Conservation (phyloP, 2,888 invertebrate species). For the Parnassius smintheus region DNA sequence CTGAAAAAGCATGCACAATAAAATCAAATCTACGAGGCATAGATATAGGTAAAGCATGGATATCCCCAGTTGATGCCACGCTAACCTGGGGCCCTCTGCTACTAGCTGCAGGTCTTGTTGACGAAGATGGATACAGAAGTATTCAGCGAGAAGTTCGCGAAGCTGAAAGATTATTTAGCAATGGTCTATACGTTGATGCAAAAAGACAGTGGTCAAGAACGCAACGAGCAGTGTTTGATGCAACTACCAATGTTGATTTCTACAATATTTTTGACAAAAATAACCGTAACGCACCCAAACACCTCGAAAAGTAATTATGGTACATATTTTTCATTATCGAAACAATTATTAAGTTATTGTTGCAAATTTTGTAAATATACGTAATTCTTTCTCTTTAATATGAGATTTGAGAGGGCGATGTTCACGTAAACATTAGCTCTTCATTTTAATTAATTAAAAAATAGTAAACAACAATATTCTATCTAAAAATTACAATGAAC, state of each 20-base stretch:
- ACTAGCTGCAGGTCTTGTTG: constrained; percentile 86
- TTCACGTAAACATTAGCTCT: too few species aligned
- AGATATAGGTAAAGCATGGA: constrained; percentile 94
- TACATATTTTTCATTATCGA: constrained; percentile 25
- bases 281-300: constrained; percentile 39
- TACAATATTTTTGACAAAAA: constrained; percentile 88
- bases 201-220: constrained; percentile 84
- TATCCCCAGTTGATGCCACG: constrained; percentile 92
- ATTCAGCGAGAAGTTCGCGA: constrained; percentile 81
- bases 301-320: constrained; percentile 46
- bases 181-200: constrained; percentile 80
- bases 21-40: constrained; percentile 88
- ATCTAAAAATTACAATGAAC: too few species aligned
- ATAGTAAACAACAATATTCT: too few species aligned
- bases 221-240: constrained; percentile 81
- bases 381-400: too few species aligned
- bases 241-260: constrained; percentile 87
- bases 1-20: constrained; percentile 82
- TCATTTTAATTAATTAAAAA: too few species aligned
- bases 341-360: too few species aligned
- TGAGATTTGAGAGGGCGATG: too few species aligned
- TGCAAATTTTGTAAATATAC: too few species aligned
- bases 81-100: constrained; percentile 91
- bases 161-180: constrained; percentile 80
- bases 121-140: constrained; percentile 82